phyloP scores from a whole-genome alignment of 2,797 vertebrate species.

The Coregonus ussuriensis region DNA sequence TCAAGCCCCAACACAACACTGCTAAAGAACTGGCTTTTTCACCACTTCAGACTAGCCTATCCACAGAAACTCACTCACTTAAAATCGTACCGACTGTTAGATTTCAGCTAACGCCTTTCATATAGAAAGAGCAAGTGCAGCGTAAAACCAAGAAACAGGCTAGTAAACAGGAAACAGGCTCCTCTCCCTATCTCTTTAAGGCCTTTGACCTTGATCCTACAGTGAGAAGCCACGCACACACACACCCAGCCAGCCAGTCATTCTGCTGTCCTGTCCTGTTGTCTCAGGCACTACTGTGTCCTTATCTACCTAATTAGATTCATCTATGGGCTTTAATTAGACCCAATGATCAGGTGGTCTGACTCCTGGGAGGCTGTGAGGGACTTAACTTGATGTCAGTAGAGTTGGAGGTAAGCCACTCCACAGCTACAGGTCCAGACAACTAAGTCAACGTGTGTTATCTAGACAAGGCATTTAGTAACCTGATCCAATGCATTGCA shows the following conservation, averaged over 20 bases:
- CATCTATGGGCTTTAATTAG: slow-evolving; percentile 72
- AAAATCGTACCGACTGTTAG: not conserved
- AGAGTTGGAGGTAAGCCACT: not conserved
- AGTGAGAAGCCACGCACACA: not conserved
- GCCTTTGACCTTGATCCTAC: not conserved
- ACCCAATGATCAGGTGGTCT: slow-evolving; percentile 61
- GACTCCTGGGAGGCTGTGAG: slow-evolving; percentile 33
- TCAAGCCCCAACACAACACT: slow-evolving; percentile 23
- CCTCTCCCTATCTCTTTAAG: not conserved
- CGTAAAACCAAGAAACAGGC: not conserved
- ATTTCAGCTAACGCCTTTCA: not conserved
- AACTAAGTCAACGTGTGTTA: not conserved
- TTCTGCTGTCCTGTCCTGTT: slow-evolving; percentile 10
- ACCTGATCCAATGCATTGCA: not conserved
- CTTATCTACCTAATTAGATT: slow-evolving; percentile 69
- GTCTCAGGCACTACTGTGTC: slow-evolving; percentile 33
- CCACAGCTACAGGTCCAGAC: not conserved
- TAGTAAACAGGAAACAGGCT: not conserved
- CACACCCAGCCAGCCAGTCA: not conserved
- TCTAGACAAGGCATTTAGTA: not conserved
- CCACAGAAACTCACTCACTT: not conserved
- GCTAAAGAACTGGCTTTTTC: not conserved
- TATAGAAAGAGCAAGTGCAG: not conserved
- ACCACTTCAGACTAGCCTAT: not conserved
- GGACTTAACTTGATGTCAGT: slow-evolving; percentile 36